phyloP scores from a whole-genome alignment of 2,113 vertebrate species.

The Caretta caretta region DNA sequence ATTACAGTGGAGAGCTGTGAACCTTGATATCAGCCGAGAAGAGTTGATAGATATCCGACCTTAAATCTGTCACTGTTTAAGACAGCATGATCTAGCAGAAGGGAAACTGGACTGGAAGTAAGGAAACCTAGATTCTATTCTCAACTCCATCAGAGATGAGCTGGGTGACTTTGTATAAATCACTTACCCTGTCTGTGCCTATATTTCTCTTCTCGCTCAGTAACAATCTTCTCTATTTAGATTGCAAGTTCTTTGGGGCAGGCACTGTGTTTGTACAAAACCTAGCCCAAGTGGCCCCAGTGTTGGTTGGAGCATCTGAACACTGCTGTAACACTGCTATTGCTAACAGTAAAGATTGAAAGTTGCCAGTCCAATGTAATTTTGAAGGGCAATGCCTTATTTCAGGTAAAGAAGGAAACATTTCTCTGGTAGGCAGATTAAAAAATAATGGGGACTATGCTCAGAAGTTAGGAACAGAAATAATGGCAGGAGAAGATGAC shows the following conservation, averaged over 20 bases:
- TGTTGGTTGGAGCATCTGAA: neutral
- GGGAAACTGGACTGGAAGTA: neutral
- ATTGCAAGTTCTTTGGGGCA: neutral
- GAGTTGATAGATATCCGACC: constrained; percentile 4
- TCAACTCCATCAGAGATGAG: neutral
- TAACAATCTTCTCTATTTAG: neutral
- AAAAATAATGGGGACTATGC: neutral
- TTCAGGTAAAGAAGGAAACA: neutral
- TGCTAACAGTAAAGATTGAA: neutral
- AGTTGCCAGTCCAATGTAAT: neutral
- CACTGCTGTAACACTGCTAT: neutral
- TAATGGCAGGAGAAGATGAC: too few relatives aligned
- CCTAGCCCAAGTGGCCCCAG: neutral
- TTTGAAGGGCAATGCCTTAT: neutral
- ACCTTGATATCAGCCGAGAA: constrained; percentile 21
- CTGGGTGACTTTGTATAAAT: neutral
- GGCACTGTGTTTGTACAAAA: neutral
- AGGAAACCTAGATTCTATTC: neutral
- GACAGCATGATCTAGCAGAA: neutral
- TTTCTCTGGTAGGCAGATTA: neutral
- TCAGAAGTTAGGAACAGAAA: neutral
- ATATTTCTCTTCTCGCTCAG: neutral
- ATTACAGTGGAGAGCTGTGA: neutral
- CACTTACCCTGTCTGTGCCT: neutral
- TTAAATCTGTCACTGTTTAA: constrained; percentile 40